Percentiles rank a stretch among this genome's conserved stretches.
phyloP scores from a whole-genome alignment of 2,797 vertebrate genomes.

The Phoebastria nigripes region DNA sequence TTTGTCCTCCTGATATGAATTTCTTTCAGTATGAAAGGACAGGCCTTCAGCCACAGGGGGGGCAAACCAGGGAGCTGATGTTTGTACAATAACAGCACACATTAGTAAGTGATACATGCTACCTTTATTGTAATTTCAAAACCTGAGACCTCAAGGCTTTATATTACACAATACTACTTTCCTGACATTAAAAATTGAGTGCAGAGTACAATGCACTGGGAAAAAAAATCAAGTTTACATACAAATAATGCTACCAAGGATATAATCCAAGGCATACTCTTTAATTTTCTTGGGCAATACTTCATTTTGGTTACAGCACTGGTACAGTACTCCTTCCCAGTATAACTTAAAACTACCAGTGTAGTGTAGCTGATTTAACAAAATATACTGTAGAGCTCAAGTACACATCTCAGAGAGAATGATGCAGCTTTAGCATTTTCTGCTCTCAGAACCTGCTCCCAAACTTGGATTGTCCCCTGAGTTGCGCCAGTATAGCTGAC shows the following conservation, averaged over 20 bases:
- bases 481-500: not conserved
- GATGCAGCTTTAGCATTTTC: not conserved
- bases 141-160: not conserved
- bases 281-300: not conserved
- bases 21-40: not conserved
- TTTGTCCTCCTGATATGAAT: not conserved
- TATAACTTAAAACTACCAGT: not conserved
- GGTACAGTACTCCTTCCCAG: not conserved
- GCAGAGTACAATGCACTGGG: not conserved
- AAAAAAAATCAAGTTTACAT: not conserved
- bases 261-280: not conserved
- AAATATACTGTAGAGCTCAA: not conserved
- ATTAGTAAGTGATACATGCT: not conserved
- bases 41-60: not conserved
- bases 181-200: not conserved
- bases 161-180: not conserved
- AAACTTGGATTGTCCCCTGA: not conserved
- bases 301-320: not conserved
- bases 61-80: not conserved
- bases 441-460: not conserved
- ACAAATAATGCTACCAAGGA: not conserved
- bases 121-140: not conserved
- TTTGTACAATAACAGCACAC: not conserved
- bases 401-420: not conserved
- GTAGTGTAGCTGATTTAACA: not conserved